Base-by-base conservation (phyloP, 2,797 vertebrate genomes). In the Eulemur mongoz region DNA sequence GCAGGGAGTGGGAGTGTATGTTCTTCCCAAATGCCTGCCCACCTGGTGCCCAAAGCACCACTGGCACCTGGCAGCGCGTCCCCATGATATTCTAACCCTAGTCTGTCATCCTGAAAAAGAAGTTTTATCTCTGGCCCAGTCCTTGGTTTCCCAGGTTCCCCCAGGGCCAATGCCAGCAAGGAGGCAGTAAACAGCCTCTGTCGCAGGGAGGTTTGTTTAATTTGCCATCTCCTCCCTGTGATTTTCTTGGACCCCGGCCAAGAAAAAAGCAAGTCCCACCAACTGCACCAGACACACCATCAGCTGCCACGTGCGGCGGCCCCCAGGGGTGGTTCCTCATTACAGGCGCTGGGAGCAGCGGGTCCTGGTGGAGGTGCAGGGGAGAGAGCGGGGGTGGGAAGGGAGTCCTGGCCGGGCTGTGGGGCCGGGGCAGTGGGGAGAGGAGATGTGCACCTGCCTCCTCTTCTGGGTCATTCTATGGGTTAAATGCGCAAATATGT, bases 161-260 rank as follows among this genome's bases (percentile, higher is more conserved):
- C 5, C 7, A 96, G 95, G 57, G 89, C 48, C 6, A 15, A 61
- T 30, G 59, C 40, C 93, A 98, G 94, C 30, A 73, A 43, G 95
- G 57, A 96, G 95, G 13, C 87, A 67, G 78, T 91, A 75, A 97
- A 89, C 70, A 95, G 95, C 67, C 0, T 63, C 52, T 2, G 23
- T 83, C 40, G 1, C n/a, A 57, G 90, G 96, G 81, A 94, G 80
- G 63, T 96, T 9, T 54, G 63, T 81, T 96, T 90, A 83, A 95
- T 63, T 78, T 89, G 30, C 76, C 70, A 70, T 9, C 50, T 80
- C 84, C n/a, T 94, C 86, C 69, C 91, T 85, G 89, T 87, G 35
- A 88, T 94, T 97, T 96, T 96, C 84, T 96, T 98, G 98, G 98
- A 95, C 93, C 76, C 72, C 69, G 3, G 87, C 98, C 98, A 98